Conservation (phyloP, 2,888 invertebrate genomes). For the Chromoteleia sp. region DNA sequence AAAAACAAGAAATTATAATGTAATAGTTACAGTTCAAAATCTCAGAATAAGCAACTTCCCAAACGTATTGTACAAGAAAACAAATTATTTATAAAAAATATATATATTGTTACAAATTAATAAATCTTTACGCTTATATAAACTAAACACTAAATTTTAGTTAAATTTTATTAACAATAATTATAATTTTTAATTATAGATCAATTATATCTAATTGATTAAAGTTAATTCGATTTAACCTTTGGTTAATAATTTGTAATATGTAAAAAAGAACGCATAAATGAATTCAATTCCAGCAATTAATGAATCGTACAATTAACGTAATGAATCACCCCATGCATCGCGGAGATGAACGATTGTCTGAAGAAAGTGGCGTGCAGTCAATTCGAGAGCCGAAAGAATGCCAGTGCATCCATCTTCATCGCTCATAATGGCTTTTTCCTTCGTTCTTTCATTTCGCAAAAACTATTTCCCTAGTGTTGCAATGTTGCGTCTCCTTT, state of each 20-base stretch:
- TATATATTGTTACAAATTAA: no score
- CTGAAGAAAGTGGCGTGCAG: constrained; percentile 56
- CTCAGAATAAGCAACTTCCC: no score
- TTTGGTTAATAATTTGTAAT: constrained; percentile 71
- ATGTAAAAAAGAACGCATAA: constrained; percentile 65
- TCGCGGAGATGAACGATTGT: constrained; percentile 66
- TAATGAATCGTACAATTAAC: constrained; percentile 74
- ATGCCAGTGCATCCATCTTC: constrained; percentile 56
- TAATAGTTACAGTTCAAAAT: no score
- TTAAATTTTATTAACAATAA: background rate
- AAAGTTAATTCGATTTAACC: constrained; percentile 31
- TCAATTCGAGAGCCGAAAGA: constrained; percentile 46
- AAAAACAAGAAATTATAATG: no score
- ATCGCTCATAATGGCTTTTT: constrained; percentile 41
- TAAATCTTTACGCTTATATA: no score
- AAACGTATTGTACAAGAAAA: no score
- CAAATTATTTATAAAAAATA: no score
- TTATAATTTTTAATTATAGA: no score
- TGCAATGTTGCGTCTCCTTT: constrained; percentile 26
- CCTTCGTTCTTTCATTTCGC: constrained; percentile 14
- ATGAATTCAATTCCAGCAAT: constrained; percentile 77
- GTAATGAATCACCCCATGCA: constrained; percentile 77
- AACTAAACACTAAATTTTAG: background rate
- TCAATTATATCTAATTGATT: background rate
- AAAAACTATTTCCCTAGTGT: constrained; percentile 22